Conservation (phyloP, 2,797 vertebrate species). For the Myotis findleyi region DNA sequence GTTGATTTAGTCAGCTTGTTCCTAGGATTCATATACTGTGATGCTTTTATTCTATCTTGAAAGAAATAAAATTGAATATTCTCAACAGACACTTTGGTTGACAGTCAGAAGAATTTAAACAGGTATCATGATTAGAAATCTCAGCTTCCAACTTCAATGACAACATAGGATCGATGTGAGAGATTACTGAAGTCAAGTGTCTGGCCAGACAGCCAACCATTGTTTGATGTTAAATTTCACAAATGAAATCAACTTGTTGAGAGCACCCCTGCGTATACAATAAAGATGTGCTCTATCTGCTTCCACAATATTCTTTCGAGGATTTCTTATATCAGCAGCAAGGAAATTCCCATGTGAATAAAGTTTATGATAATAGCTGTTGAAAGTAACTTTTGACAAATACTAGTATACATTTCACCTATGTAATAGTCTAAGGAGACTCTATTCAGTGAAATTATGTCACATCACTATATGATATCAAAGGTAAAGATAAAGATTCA, state of each 20-base stretch:
- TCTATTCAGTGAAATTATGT: background rate
- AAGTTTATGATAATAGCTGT: background rate
- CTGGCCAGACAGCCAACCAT: background rate
- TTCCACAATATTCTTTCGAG: background rate
- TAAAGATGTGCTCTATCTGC: background rate
- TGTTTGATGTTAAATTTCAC: conserved; percentile 60
- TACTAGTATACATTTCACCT: background rate
- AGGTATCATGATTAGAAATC: conserved; percentile 65
- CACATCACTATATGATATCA: background rate
- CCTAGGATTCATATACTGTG: conserved; percentile 6
- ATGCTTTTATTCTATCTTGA: conserved; percentile 52
- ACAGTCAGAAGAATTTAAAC: conserved; percentile 38
- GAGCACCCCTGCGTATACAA: background rate
- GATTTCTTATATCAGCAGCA: background rate
- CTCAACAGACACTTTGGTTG: conserved; percentile 29
- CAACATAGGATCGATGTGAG: background rate
- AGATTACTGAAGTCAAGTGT: conserved; percentile 56
- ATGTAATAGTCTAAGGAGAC: background rate
- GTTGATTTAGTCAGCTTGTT: conserved; percentile 23
- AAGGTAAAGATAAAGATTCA: background rate
- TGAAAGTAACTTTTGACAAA: conserved; percentile 24
- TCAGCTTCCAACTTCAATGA: conserved; percentile 53
- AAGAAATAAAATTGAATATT: conserved; percentile 63
- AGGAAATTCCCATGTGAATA: conserved; percentile 14
- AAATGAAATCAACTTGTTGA: conserved; percentile 54